Conservation (phyloP, 2,797 vertebrate species). For the Lerista edwardsae region DNA sequence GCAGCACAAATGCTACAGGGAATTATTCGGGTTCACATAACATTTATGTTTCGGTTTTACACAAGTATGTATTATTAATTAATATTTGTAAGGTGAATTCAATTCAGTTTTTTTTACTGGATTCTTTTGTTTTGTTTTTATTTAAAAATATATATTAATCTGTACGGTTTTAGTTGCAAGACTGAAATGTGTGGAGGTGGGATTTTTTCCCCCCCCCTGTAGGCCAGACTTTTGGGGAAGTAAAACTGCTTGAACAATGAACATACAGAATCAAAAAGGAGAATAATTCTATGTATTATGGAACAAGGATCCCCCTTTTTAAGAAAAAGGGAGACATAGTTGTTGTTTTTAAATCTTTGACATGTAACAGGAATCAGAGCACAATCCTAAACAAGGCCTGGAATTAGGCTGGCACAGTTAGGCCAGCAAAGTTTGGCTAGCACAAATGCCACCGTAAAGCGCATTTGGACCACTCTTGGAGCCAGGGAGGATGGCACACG, state of each 20-base stretch:
- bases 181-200: conserved; percentile 67
- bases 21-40: conserved; percentile 82
- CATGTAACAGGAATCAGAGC: conserved; percentile 44
- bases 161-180: conserved; percentile 78
- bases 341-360: conserved; percentile 52
- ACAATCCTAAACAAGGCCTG: too few relatives aligned
- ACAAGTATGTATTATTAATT: conserved; percentile 79
- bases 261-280: conserved; percentile 68
- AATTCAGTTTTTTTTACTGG: conserved; percentile 71
- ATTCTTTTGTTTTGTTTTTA: conserved; percentile 66
- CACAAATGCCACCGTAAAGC: too few relatives aligned
- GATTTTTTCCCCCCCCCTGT: conserved; percentile 68
- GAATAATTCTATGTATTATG: conserved; percentile 66
- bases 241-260: conserved; percentile 60
- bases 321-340: conserved; percentile 36
- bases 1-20: conserved; percentile 91
- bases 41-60: conserved; percentile 78
- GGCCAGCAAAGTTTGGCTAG: too few relatives aligned
- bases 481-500: too few relatives aligned
- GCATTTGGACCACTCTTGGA: too few relatives aligned
- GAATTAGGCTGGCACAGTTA: too few relatives aligned
- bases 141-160: conserved; percentile 79
- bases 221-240: conserved; percentile 71
- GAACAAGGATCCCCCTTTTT: conserved; percentile 67
- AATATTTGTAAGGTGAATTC: conserved; percentile 80